phyloP scores from a whole-genome alignment of 2,888 invertebrate genomes.

The Salticus scenicus region DNA sequence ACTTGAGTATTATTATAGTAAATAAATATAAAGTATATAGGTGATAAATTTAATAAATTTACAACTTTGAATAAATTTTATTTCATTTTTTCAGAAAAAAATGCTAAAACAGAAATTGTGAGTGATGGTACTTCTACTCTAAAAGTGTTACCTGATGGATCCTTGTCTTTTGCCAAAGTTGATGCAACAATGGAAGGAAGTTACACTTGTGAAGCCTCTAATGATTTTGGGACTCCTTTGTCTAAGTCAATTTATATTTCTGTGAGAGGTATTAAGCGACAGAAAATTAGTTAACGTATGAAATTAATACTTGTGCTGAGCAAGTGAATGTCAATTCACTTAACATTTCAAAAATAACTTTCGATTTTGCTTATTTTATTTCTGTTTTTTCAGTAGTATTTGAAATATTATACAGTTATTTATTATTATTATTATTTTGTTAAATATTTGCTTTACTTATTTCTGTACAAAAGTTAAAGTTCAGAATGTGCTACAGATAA shows the following conservation, averaged over 20 bases:
- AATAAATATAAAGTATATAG: no score
- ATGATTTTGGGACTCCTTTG: slow-evolving; percentile 48
- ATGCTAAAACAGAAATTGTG: not conserved
- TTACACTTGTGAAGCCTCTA: slow-evolving; percentile 58
- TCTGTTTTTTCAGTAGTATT: no score
- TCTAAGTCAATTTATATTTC: slow-evolving; percentile 43
- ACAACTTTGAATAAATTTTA: no score
- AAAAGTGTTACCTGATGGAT: slow-evolving; percentile 21
- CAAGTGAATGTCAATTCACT: slow-evolving; percentile 31
- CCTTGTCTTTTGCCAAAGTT: slow-evolving; percentile 26
- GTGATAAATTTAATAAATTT: no score
- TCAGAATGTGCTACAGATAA: no score
- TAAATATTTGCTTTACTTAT: no score
- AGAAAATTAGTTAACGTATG: not conserved
- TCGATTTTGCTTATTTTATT: no score
- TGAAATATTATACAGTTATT: no score
- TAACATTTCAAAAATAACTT: no score
- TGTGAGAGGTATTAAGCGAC: slow-evolving; percentile 40
- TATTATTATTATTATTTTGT: no score
- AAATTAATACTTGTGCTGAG: slow-evolving; percentile 40
- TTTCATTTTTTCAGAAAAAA: not conserved
- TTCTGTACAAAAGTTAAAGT: no score
- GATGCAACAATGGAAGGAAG: slow-evolving; percentile 41
- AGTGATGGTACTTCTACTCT: slow-evolving; percentile 14
- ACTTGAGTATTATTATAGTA: no score